Evolutionary conservation across 2,113 vertebrate species (phyloP).

Genomic region (Morone chrysops): DNA sequence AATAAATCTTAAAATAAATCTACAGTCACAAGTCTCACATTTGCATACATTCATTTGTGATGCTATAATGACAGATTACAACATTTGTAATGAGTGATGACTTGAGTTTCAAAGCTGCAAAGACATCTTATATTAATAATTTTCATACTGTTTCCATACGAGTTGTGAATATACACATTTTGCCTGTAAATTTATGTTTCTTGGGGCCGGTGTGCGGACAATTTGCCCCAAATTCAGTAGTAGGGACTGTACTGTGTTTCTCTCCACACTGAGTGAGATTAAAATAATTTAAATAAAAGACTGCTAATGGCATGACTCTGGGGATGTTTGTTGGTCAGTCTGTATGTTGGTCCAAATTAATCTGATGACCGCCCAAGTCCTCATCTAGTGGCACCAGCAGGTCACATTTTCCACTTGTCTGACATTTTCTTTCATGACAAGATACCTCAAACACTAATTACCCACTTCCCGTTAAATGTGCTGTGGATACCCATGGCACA

Average conservation of each 20-base stretch:
- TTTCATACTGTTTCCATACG: not conserved
- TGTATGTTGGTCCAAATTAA: not conserved
- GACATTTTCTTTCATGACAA: not conserved
- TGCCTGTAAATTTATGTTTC: not conserved
- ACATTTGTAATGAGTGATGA: not conserved
- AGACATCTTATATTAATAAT: not conserved
- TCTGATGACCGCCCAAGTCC: not conserved
- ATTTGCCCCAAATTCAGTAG: not conserved
- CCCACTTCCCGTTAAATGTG: conserved; percentile 9
- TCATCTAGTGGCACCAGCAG: not conserved
- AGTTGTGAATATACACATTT: not conserved
- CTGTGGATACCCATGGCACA: not conserved
- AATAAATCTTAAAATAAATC: not conserved
- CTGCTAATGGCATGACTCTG: not conserved
- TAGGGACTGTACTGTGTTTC: not conserved
- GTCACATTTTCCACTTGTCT: not conserved
- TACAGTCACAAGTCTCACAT: not conserved
- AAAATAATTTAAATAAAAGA: too few species aligned
- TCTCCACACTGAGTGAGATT: not conserved
- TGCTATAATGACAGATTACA: not conserved
- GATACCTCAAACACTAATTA: conserved; percentile 2
- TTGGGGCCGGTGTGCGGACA: not conserved
- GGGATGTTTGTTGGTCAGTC: not conserved
- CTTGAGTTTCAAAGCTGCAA: conserved; percentile 1
- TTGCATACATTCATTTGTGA: not conserved